Base-by-base conservation (phyloP, 2,888 invertebrate species). In the Patella ulyssiponensis region DNA sequence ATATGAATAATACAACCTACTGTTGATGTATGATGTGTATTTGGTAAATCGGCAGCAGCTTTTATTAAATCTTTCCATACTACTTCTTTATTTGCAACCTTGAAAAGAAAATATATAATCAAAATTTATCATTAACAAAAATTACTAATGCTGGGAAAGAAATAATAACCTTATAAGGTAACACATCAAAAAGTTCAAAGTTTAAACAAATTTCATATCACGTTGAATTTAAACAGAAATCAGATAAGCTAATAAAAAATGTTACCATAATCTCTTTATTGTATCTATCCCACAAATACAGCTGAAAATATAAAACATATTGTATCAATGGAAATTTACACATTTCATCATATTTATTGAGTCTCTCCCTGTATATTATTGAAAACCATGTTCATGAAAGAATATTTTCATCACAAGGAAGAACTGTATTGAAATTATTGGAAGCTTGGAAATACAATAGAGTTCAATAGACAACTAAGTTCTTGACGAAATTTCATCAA, bases 41-140 rank as follows among this genome's bases (percentile, higher is more conserved):
- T 97, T 0, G 97, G 96, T 82, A 97, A 93, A 90, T 93, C 94
- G 75, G 92, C 90, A n/a, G 95, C 91, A 91, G 95, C 95, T 71
- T 90, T 88, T 7, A 92, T 89, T 20, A 95, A 91, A 78, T 93
- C 87, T 27, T 92, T 86, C 83, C 77, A 74, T 2, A 82, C 17
- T 15, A 4, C 71, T 33, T 79, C 69, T 54, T 81, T 82, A 54
- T 76, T 64, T 20, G 23, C 69, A 27, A 58, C 77, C 81, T 82
- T 64, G 17, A 76, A 64, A 2, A 64, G 33, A 64, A 52, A 77
- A n/a, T 15, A 5, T 53, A 53, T 0, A 71, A 74, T 53, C 17
- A 69, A 17, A 52, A 51, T 52, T 23, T 17, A 44, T 44, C 44
- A 44, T 9, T 44, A 44, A 44, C 9, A 44, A 7, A 44, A 44